A percentile compares a stretch with the other conserved stretches of the same genome.
Evolutionary conservation across 2,888 invertebrate species (phyloP).

Genomic region (Drosophila antonietae): DNA sequence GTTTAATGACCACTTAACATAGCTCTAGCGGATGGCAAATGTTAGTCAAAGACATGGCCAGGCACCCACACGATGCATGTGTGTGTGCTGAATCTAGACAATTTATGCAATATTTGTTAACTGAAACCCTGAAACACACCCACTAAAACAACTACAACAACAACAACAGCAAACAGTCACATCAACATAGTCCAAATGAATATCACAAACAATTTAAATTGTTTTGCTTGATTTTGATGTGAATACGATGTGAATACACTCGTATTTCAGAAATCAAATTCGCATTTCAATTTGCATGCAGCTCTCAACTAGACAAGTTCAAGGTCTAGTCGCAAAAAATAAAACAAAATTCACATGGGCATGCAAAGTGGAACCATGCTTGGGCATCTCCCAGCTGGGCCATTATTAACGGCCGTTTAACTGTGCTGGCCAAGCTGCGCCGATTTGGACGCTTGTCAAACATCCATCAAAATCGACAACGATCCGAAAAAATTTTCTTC

Average conservation of each 20-base stretch:
- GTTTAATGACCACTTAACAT: slow-evolving; percentile 7
- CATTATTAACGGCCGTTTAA: slow-evolving; percentile 49
- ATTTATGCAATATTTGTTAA: slow-evolving; percentile 51
- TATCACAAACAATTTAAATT: slow-evolving; percentile 71
- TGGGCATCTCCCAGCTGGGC: slow-evolving; percentile 4
- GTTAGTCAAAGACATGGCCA: slow-evolving; percentile 18
- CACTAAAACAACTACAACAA: slow-evolving; percentile 45
- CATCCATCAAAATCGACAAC: slow-evolving; percentile 63
- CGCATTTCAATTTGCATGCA: slow-evolving; percentile 58
- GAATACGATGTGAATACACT: slow-evolving; percentile 37
- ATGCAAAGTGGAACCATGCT: slow-evolving; percentile 20
- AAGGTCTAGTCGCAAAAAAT: slow-evolving; percentile 39
- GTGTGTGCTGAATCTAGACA: slow-evolving; percentile 41
- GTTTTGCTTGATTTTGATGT: slow-evolving; percentile 42
- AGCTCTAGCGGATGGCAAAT: slow-evolving; percentile 1
- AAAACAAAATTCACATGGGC: slow-evolving; percentile 40
- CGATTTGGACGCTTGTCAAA: slow-evolving; percentile 67
- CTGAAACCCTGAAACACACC: slow-evolving; percentile 73
- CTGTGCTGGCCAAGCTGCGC: slow-evolving; percentile 40
- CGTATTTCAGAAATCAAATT: slow-evolving; percentile 18
- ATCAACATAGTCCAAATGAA: slow-evolving; percentile 54
- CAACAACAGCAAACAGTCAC: neutral
- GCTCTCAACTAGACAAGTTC: slow-evolving; percentile 63
- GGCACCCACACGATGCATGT: slow-evolving; percentile 11
- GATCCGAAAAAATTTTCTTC: slow-evolving; percentile 29